Percentiles rank a stretch among this genome's conserved stretches.
These are phyloP conservation scores for Trinorchestia longiramus DNA, from an alignment of 1,140 invertebrate genomes.

Conservation along the genomic window DNA sequence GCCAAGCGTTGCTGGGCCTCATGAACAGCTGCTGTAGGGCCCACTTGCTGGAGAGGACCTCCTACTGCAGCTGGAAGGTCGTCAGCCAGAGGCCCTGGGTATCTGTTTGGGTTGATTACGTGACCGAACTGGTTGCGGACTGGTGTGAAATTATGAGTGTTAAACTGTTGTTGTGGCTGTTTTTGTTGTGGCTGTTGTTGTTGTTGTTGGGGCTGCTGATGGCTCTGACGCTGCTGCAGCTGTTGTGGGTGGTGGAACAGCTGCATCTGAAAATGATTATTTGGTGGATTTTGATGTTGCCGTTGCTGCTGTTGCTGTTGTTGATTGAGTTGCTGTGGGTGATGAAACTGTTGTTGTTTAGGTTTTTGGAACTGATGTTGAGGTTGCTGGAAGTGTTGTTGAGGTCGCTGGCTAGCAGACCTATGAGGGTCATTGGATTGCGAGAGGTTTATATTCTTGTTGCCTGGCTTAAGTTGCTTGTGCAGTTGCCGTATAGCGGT, in stretches of 20 bases:
- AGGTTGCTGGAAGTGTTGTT: slow-evolving; percentile 18
- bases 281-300: background rate
- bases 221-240: background rate
- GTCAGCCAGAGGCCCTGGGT: slow-evolving; percentile 60
- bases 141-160: slow-evolving; percentile 46
- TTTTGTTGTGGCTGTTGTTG: slow-evolving; percentile 40
- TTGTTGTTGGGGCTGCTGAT: background rate
- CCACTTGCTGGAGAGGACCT: slow-evolving; percentile 29
- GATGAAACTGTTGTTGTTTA: slow-evolving; percentile 1
- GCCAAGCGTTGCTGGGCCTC: slow-evolving; percentile 59
- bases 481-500: slow-evolving; percentile 23
- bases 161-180: slow-evolving; percentile 39
- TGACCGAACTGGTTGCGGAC: slow-evolving; percentile 57
- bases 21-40: slow-evolving; percentile 59
- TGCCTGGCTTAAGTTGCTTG: slow-evolving; percentile 17
- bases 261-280: slow-evolving; percentile 36
- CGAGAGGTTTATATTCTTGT: background rate
- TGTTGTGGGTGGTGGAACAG: slow-evolving; percentile 21
- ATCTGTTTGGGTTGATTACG: slow-evolving; percentile 61
- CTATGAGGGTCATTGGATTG: slow-evolving; percentile 7
- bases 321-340: background rate
- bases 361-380: slow-evolving; percentile 21
- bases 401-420: background rate
- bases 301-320: background rate
- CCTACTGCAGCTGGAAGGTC: slow-evolving; percentile 55